phyloP scores from a whole-genome alignment of 2,113 vertebrate genomes.

The Carollia perspicillata region DNA sequence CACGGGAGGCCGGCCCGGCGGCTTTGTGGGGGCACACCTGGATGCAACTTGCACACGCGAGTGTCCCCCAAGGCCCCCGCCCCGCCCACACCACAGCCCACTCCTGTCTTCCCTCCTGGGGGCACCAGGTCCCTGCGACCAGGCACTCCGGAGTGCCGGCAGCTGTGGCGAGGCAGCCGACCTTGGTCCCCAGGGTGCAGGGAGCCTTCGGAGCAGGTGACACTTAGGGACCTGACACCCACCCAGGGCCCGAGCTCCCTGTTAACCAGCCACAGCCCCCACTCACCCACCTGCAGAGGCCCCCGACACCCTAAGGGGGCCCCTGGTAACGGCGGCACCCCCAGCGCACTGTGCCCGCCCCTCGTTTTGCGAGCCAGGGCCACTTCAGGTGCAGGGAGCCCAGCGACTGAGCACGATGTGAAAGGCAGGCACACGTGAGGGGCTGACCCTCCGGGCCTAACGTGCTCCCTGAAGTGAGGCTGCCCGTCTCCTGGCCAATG shows the following conservation, averaged over 20 bases:
- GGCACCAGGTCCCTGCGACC: background rate
- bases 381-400: background rate
- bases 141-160: fast-evolving
- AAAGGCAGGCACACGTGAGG: fast-evolving
- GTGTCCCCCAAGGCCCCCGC: fast-evolving
- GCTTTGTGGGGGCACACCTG: background rate
- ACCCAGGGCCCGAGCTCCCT: background rate
- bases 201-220: no score
- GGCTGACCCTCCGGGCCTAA: background rate
- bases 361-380: no score
- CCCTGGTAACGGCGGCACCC: background rate
- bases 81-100: background rate
- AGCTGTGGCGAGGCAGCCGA: background rate
- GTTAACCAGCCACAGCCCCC: no score
- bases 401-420: fast-evolving
- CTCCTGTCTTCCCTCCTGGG: fast-evolving
- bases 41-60: fast-evolving
- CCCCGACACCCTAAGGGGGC: background rate
- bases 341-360: fast-evolving
- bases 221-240: background rate
- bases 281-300: background rate
- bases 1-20: background rate
- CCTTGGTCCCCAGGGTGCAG: background rate
- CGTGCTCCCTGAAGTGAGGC: background rate
- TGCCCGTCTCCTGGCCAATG: background rate